These are phyloP conservation scores for Periophthalmus magnuspinnatus DNA, from an alignment of 2,797 vertebrate genomes.

Conservation along the genomic window DNA sequence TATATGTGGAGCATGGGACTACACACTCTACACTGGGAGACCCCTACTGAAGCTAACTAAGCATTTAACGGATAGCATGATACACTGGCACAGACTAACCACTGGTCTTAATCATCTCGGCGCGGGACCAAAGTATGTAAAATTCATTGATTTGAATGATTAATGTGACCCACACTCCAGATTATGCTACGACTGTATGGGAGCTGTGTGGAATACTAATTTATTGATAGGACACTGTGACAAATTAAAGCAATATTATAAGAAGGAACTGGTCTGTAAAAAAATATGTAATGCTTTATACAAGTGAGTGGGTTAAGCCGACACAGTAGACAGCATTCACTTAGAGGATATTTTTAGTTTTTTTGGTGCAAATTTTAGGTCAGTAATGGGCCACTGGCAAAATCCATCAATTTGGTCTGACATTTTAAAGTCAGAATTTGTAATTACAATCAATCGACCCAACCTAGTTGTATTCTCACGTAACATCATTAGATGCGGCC, in stretches of 20 bases:
- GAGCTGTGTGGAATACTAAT: constrained; percentile 12
- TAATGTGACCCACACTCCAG: constrained; percentile 29
- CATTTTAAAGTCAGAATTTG: too few relatives aligned
- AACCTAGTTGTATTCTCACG: too few relatives aligned
- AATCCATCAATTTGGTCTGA: too few relatives aligned
- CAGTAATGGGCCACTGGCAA: constrained; percentile 8
- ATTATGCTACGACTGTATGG: constrained; percentile 6
- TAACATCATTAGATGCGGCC: too few relatives aligned
- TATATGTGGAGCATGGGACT: constrained; percentile 28
- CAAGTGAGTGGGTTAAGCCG: background rate
- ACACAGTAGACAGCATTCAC: background rate
- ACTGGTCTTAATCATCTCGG: constrained; percentile 30
- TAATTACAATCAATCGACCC: too few relatives aligned
- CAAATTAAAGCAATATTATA: constrained; percentile 5
- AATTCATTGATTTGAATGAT: constrained; percentile 51
- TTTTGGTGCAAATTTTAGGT: constrained; percentile 6
- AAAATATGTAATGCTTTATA: constrained; percentile 3
- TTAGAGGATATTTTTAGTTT: background rate
- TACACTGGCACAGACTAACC: constrained; percentile 22
- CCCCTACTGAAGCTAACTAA: constrained; percentile 40
- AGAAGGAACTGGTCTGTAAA: background rate
- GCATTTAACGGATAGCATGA: constrained; percentile 45
- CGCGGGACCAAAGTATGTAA: constrained; percentile 33
- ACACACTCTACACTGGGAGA: constrained; percentile 24
- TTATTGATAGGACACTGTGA: constrained; percentile 27